Percentiles rank a stretch among this genome's conserved stretches.
Evolutionary conservation across 2,113 vertebrate species (phyloP).

Genomic region (Melospiza melodia): DNA sequence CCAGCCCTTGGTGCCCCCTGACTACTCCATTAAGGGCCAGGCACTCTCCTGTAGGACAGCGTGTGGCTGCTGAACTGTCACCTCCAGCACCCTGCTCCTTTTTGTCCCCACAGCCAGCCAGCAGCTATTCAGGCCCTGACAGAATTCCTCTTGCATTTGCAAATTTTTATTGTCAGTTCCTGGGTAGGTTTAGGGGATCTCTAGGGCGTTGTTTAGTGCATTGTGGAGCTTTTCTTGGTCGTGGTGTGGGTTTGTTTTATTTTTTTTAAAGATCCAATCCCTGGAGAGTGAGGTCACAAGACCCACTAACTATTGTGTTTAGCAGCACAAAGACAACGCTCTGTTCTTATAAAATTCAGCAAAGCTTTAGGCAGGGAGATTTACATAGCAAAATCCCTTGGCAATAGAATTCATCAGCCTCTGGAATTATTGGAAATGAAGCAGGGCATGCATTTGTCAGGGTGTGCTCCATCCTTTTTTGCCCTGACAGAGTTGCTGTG

Average conservation of each 20-base stretch:
- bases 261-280: constrained; percentile 68
- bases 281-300: constrained; percentile 49
- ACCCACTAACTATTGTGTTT: constrained; percentile 65
- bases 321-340: constrained; percentile 59
- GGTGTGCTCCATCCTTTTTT: constrained; percentile 11
- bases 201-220: constrained; percentile 63
- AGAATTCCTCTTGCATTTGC: constrained; percentile 53
- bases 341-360: constrained; percentile 63
- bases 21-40: neutral
- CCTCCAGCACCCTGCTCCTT: constrained; percentile 39
- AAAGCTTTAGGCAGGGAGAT: constrained; percentile 54
- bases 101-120: constrained; percentile 37
- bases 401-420: constrained; percentile 56
- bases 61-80: constrained; percentile 53
- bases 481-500: neutral
- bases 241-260: constrained; percentile 1
- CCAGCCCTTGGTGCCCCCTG: neutral
- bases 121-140: constrained; percentile 55
- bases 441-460: constrained; percentile 47
- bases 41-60: neutral
- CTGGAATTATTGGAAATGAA: constrained; percentile 68
- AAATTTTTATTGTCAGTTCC: constrained; percentile 65
- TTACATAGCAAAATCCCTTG: constrained; percentile 65
- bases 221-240: constrained; percentile 68
- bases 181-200: constrained; percentile 70